phyloP scores from a whole-genome alignment of 1,140 invertebrate genomes.

The Amyelois transitella region DNA sequence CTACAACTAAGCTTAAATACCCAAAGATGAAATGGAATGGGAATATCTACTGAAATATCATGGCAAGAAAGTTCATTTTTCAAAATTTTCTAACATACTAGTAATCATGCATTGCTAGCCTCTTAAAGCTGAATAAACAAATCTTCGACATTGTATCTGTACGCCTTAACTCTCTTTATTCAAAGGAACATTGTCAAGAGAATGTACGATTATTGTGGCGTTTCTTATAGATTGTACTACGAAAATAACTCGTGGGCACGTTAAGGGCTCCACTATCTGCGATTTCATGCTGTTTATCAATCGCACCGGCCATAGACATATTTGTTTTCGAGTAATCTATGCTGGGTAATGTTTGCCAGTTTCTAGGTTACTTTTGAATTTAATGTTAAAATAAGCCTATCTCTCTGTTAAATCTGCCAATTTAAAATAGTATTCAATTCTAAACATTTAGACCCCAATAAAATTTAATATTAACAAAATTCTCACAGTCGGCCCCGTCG shows the following conservation, averaged over 20 bases:
- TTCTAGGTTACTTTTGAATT: conserved; percentile 17
- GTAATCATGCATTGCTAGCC: conserved; percentile 54
- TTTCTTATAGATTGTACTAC: conserved; percentile 69
- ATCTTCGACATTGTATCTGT: conserved; percentile 71
- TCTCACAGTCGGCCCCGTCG: background rate
- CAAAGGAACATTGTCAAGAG: conserved; percentile 71
- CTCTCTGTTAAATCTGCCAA: background rate
- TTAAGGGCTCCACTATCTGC: conserved; percentile 60
- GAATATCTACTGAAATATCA: conserved; percentile 42
- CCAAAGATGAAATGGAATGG: conserved; percentile 18
- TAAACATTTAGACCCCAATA: background rate
- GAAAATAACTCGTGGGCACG: conserved; percentile 58
- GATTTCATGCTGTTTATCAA: conserved; percentile 67
- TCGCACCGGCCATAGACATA: conserved; percentile 59
- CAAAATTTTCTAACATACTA: conserved; percentile 20
- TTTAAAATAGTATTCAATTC: background rate
- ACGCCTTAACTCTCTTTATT: conserved; percentile 68
- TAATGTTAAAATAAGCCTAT: background rate
- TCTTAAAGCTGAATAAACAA: conserved; percentile 63
- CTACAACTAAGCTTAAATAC: conserved; percentile 42
- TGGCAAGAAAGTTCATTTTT: conserved; percentile 45
- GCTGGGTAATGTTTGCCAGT: conserved; percentile 27
- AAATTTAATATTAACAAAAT: background rate
- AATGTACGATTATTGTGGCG: conserved; percentile 70
- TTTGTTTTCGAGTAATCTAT: conserved; percentile 50